phyloP scores from a whole-genome alignment of 2,113 vertebrate species.

The Setophaga kirtlandii region DNA sequence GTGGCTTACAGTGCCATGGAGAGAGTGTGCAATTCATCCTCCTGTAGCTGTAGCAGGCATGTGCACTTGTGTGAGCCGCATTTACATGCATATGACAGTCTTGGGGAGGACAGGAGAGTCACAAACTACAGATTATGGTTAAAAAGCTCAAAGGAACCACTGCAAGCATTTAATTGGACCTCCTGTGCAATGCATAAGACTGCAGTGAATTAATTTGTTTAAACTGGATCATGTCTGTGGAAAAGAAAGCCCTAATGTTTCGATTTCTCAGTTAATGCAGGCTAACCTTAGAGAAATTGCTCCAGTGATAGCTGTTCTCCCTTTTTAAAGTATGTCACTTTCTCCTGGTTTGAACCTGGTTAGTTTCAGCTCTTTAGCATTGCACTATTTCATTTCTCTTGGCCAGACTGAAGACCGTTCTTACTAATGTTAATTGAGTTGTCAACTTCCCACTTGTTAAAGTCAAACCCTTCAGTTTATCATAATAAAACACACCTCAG shows the following conservation, averaged over 20 bases:
- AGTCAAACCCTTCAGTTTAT: background rate
- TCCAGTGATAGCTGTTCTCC: background rate
- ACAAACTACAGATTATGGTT: background rate
- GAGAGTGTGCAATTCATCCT: background rate
- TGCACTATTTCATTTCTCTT: background rate
- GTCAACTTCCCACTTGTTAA: background rate
- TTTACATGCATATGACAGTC: background rate
- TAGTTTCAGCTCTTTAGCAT: background rate
- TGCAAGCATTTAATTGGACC: background rate
- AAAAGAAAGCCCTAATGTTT: background rate
- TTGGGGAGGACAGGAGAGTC: background rate
- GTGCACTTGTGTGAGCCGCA: background rate
- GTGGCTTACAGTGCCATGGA: constrained; percentile 19
- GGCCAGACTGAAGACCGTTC: background rate
- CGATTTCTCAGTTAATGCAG: background rate
- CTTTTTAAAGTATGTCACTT: background rate
- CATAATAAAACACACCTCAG: background rate
- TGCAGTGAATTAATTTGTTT: background rate
- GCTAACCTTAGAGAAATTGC: background rate
- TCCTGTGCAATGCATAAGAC: background rate
- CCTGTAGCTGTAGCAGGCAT: background rate
- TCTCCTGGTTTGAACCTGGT: background rate
- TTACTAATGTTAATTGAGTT: background rate
- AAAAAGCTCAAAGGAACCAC: background rate
- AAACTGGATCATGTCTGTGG: background rate